phyloP scores from a whole-genome alignment of 2,113 vertebrate species.

The Neogobius melanostomus region DNA sequence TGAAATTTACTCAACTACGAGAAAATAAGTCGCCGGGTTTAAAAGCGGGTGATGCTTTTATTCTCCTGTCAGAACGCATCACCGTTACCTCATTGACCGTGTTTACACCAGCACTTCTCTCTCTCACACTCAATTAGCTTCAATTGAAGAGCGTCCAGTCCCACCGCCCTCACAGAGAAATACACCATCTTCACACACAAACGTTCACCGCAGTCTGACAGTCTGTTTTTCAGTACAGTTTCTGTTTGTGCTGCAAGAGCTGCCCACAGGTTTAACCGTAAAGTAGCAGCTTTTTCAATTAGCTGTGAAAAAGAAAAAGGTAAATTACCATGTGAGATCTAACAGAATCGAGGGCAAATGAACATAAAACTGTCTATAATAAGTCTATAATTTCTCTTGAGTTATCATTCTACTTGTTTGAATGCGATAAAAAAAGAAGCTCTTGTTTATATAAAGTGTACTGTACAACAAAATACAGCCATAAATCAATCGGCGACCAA shows the following conservation, averaged over 20 bases:
- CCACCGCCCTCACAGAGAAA: background rate
- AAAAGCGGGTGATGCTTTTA: background rate
- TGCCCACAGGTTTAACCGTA: background rate
- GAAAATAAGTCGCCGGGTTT: too few relatives aligned
- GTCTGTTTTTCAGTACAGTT: background rate
- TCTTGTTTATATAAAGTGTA: too few relatives aligned
- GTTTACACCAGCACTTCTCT: background rate
- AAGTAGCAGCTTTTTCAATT: background rate
- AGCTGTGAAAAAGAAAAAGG: too few relatives aligned
- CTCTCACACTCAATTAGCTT: background rate
- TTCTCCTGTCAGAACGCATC: background rate
- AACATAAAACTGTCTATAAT: too few relatives aligned
- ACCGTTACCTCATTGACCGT: background rate
- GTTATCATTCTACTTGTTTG: too few relatives aligned
- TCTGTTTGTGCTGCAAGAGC: slow-evolving; percentile 21
- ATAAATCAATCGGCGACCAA: too few relatives aligned
- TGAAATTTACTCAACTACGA: too few relatives aligned
- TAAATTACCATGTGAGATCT: too few relatives aligned
- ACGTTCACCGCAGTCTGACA: background rate
- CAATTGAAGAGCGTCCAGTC: background rate
- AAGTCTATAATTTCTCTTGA: too few relatives aligned
- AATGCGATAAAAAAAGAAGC: too few relatives aligned
- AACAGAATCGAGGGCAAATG: too few relatives aligned
- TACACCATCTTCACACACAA: background rate
- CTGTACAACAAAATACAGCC: too few relatives aligned